phyloP scores from a whole-genome alignment of 1,140 invertebrate species.

The Vanessa atalanta region DNA sequence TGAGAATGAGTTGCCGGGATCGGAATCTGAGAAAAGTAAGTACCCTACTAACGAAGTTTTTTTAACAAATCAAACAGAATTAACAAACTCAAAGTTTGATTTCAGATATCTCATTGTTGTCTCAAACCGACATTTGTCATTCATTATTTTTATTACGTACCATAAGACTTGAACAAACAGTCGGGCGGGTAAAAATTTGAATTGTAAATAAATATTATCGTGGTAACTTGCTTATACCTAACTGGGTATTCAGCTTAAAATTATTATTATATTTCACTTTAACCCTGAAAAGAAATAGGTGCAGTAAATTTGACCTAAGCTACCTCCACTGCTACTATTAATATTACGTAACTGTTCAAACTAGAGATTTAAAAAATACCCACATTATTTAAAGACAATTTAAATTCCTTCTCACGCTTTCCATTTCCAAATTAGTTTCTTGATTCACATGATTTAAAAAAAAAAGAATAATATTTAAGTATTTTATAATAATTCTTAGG shows the following conservation, averaged over 20 bases:
- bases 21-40: conserved; percentile 66
- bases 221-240: too few species aligned
- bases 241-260: too few species aligned
- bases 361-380: conserved; percentile 25
- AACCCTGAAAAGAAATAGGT: too few species aligned
- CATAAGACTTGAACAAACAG: too few species aligned
- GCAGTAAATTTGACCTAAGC: too few species aligned
- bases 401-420: conserved; percentile 34
- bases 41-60: neutral
- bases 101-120: too few species aligned
- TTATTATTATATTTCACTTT: too few species aligned
- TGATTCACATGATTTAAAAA: conserved; percentile 6
- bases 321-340: neutral
- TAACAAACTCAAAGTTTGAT: neutral
- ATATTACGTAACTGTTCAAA: conserved; percentile 16
- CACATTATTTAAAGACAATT: conserved; percentile 9
- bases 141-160: too few species aligned
- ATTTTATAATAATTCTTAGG: too few species aligned
- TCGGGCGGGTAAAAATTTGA: too few species aligned
- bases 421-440: conserved; percentile 17
- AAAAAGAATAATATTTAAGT: neutral
- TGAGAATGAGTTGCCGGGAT: conserved; percentile 62
- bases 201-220: neutral
- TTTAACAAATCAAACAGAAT: neutral
- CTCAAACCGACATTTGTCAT: too few species aligned